phyloP scores from a whole-genome alignment of 2,888 invertebrate genomes.

The Hirtodrosophila duncani region DNA sequence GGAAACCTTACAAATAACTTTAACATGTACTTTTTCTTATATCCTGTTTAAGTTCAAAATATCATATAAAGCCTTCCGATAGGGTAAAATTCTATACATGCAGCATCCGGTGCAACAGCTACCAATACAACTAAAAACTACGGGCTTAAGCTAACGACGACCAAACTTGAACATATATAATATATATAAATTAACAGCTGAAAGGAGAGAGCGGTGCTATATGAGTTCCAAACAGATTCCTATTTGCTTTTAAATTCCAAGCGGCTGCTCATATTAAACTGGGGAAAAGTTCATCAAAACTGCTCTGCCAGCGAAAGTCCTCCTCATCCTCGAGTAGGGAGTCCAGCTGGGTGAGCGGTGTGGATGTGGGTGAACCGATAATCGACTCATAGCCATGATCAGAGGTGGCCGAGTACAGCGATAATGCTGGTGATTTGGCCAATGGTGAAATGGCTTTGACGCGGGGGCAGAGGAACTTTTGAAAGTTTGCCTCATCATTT shows the following conservation, averaged over 20 bases:
- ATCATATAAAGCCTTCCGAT: constrained; percentile 46
- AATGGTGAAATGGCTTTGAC: constrained; percentile 71
- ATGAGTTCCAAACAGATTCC: constrained; percentile 34
- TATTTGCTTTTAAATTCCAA: constrained; percentile 28
- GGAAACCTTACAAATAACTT: constrained; percentile 54
- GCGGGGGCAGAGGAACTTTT: constrained; percentile 69
- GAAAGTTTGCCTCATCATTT: constrained; percentile 68
- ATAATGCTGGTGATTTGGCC: constrained; percentile 68
- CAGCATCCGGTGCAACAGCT: constrained; percentile 30
- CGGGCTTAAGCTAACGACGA: constrained; percentile 37
- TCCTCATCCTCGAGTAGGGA: constrained; percentile 44
- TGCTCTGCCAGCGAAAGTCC: constrained; percentile 86
- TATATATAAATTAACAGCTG: constrained; percentile 27
- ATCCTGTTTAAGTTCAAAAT: constrained; percentile 30
- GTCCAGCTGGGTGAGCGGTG: constrained; percentile 52
- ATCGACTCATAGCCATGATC: constrained; percentile 85
- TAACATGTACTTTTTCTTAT: constrained; percentile 19
- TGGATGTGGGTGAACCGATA: constrained; percentile 80
- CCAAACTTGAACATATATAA: constrained; percentile 31
- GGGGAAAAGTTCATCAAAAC: constrained; percentile 88
- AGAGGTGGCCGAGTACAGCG: constrained; percentile 77
- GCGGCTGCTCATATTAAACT: constrained; percentile 81
- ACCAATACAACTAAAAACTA: constrained; percentile 3
- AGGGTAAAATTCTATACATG: constrained; percentile 44
- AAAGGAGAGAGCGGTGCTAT: constrained; percentile 30